Conservation (phyloP, 2,113 vertebrate species). For the Pogonocichla stellata region DNA sequence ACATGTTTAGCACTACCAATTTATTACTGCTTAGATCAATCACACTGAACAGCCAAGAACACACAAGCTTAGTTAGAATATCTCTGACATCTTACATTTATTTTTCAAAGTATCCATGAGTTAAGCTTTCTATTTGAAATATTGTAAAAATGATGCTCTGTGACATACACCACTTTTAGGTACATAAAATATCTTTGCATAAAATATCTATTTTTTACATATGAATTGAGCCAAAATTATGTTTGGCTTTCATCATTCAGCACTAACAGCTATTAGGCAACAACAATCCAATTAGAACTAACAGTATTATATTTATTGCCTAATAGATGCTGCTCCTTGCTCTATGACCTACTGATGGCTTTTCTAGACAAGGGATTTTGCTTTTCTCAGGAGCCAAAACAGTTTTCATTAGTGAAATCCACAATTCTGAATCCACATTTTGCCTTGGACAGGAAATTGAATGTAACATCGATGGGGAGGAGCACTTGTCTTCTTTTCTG, state of each 20-base stretch:
- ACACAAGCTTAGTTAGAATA: neutral
- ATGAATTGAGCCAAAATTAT: neutral
- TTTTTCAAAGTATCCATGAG: neutral
- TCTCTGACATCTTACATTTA: neutral
- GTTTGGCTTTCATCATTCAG: neutral
- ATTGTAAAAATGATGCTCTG: neutral
- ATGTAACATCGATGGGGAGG: fast-evolving
- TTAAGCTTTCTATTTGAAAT: neutral
- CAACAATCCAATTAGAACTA: neutral
- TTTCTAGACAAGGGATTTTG: neutral
- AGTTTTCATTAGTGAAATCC: neutral
- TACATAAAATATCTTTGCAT: neutral
- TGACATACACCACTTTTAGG: neutral
- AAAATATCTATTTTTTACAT: neutral
- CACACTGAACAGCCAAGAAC: neutral
- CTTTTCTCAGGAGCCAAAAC: neutral
- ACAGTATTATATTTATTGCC: neutral
- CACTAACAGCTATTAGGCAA: neutral
- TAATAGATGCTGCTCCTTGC: neutral
- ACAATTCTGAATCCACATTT: neutral
- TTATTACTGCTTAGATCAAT: neutral
- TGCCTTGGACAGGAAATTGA: neutral
- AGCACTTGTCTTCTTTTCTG: neutral
- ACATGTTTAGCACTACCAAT: neutral
- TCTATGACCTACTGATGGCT: neutral